These are phyloP conservation scores for Seira musarum DNA, from an alignment of 2,888 invertebrate genomes.

Conservation along the genomic window DNA sequence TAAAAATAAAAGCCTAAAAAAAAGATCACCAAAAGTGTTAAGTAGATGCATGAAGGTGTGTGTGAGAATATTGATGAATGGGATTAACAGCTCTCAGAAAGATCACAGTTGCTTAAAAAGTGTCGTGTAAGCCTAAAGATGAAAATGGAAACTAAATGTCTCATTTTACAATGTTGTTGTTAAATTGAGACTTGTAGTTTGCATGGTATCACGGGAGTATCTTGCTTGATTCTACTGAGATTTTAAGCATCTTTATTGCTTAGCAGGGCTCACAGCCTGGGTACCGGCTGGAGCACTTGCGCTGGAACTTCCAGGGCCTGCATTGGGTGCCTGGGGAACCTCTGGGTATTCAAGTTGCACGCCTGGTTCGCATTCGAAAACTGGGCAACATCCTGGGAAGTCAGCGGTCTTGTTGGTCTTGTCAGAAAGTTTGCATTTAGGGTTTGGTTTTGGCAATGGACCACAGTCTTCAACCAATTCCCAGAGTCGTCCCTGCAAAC, in stretches of 20 bases:
- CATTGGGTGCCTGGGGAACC: slow-evolving; percentile 74
- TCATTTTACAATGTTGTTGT: not conserved
- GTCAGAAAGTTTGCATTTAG: slow-evolving; percentile 88
- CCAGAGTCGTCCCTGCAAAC: slow-evolving; percentile 77
- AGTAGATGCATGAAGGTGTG: not conserved
- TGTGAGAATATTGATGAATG: not conserved
- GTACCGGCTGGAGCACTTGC: slow-evolving; percentile 62
- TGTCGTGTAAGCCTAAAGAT: not conserved
- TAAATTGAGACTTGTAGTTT: not conserved
- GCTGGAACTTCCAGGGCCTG: slow-evolving; percentile 63
- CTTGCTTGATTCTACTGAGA: slow-evolving; percentile 28
- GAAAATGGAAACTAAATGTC: not conserved
- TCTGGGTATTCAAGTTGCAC: slow-evolving; percentile 90
- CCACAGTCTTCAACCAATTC: slow-evolving; percentile 91
- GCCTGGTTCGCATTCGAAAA: slow-evolving; percentile 88
- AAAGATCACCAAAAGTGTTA: not conserved
- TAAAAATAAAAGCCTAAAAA: slow-evolving; percentile 19
- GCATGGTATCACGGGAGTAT: slow-evolving; percentile 42
- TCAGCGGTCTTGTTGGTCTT: slow-evolving; percentile 92
- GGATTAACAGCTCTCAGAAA: slow-evolving; percentile 1
- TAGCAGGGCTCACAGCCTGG: slow-evolving; percentile 63
- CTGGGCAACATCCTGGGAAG: slow-evolving; percentile 90
- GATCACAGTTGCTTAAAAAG: slow-evolving; percentile 4
- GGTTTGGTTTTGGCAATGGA: slow-evolving; percentile 88
- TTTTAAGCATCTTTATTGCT: slow-evolving; percentile 45